phyloP scores from a whole-genome alignment of 2,888 invertebrate genomes.

The Minunthozetes semirufus region DNA sequence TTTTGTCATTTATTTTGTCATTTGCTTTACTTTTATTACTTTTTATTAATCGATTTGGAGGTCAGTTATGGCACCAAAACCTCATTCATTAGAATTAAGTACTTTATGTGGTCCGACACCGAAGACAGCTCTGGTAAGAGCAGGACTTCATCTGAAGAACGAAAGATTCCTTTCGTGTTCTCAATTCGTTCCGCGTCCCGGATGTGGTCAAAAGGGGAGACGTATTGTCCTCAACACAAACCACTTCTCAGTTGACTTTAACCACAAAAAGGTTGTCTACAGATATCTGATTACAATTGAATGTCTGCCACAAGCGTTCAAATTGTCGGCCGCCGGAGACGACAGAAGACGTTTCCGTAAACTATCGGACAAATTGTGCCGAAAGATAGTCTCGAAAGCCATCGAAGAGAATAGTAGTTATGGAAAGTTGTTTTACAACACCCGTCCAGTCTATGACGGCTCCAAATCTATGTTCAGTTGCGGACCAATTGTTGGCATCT shows the following conservation, averaged over 20 bases:
- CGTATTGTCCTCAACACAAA: not conserved
- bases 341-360: slow-evolving; percentile 3
- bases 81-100: not conserved
- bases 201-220: not conserved
- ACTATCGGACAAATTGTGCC: not conserved
- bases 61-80: slow-evolving; percentile 13
- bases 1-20: too few species aligned
- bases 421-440: slow-evolving; percentile 9
- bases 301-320: slow-evolving; percentile 3
- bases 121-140: not conserved
- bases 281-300: not conserved
- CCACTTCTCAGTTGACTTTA: not conserved
- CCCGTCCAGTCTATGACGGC: slow-evolving; percentile 21
- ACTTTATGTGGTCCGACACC: not conserved
- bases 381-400: not conserved
- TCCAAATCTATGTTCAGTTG: slow-evolving; percentile 14
- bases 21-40: too few species aligned
- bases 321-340: not conserved
- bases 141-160: not conserved
- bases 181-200: not conserved
- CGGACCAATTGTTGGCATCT: not conserved
- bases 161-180: slow-evolving; percentile 7
- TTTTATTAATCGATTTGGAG: too few species aligned
- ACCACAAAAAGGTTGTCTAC: not conserved
- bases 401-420: not conserved